A percentile compares a stretch with the other conserved stretches of the same genome.
Conservation (phyloP, 1,140 invertebrate genomes). For the Macrocentrus cingulum region DNA sequence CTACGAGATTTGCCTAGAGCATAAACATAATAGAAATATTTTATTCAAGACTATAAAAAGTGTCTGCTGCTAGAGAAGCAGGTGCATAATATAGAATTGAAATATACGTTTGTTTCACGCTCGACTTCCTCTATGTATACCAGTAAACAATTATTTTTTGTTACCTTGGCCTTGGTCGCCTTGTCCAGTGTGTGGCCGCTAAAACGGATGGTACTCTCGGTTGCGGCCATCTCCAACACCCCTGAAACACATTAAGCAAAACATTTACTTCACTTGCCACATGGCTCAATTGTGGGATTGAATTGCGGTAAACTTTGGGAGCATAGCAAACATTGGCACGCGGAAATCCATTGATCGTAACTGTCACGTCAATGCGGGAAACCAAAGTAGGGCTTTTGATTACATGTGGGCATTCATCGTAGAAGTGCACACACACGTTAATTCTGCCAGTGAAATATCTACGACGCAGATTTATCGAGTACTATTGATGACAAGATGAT, state of each 20-base stretch:
- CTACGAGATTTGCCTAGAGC: too few species aligned
- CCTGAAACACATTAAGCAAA: slow-evolving; percentile 59
- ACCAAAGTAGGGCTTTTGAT: slow-evolving; percentile 1
- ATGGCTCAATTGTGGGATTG: too few species aligned
- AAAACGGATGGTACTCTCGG: slow-evolving; percentile 81
- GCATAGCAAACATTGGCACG: slow-evolving; percentile 5
- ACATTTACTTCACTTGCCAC: background rate
- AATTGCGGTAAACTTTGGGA: too few species aligned
- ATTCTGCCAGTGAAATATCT: background rate
- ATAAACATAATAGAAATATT: too few species aligned
- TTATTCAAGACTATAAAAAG: too few species aligned
- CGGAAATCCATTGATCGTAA: slow-evolving; percentile 7
- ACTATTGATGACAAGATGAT: too few species aligned
- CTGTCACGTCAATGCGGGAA: slow-evolving; percentile 12
- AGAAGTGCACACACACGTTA: background rate
- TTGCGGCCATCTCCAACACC: slow-evolving; percentile 71
- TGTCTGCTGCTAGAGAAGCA: too few species aligned
- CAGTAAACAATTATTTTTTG: background rate
- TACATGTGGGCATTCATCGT: too few species aligned
- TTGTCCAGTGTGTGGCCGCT: slow-evolving; percentile 97
- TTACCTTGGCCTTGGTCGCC: slow-evolving; percentile 94
- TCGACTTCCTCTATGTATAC: too few species aligned
- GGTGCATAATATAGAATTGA: too few species aligned
- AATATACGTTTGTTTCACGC: background rate
- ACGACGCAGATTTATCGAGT: too few species aligned